Percentiles rank a stretch among this genome's conserved stretches.
Conservation (phyloP, 2,113 vertebrate species). For the Serilophus lunatus region DNA sequence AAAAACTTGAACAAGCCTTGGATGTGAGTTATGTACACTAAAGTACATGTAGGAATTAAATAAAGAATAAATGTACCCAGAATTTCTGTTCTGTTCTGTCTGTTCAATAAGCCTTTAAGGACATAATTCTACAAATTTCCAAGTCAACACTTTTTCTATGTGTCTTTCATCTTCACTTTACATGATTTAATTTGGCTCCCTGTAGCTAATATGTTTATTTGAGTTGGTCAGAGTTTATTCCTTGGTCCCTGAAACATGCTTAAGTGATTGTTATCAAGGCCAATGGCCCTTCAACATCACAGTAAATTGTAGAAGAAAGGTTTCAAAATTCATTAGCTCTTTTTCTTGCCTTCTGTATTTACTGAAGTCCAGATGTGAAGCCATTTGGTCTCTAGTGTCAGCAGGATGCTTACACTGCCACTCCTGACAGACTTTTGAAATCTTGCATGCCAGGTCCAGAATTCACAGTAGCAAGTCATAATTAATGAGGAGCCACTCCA, state of each 20-base stretch:
- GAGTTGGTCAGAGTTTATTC: slow-evolving; percentile 11
- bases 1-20: neutral
- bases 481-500: slow-evolving; percentile 36
- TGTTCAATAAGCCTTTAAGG: neutral
- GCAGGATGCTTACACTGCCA: neutral
- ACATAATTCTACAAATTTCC: neutral
- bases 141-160: neutral
- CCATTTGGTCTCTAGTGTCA: neutral
- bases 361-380: neutral
- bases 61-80: neutral
- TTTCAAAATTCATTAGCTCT: slow-evolving; percentile 6
- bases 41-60: neutral
- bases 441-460: neutral
- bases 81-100: neutral
- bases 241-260: neutral
- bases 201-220: slow-evolving; percentile 13
- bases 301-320: slow-evolving; percentile 40
- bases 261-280: slow-evolving; percentile 42
- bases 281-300: slow-evolving; percentile 3
- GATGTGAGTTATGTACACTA: neutral
- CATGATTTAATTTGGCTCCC: slow-evolving; percentile 18
- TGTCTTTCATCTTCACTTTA: neutral
- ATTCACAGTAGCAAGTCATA: slow-evolving; percentile 19
- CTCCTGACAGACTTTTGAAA: neutral
- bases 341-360: slow-evolving; percentile 1